phyloP scores from a whole-genome alignment of 2,888 invertebrate species.

The Ligdia adustata region DNA sequence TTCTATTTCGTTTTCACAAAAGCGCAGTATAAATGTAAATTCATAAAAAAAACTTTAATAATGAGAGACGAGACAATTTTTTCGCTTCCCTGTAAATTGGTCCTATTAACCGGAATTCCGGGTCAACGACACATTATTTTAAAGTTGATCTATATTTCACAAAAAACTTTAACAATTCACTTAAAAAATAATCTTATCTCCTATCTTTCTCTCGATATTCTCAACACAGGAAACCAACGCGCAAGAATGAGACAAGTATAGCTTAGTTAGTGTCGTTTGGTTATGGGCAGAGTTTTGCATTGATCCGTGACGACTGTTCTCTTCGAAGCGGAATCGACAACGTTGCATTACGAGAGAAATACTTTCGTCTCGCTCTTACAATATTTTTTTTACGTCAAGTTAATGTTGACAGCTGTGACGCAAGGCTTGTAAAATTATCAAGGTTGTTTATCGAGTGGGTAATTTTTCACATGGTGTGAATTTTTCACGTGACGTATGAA shows the following conservation, averaged over 20 bases:
- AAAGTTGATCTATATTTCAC: constrained; percentile 78
- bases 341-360: constrained; percentile 42
- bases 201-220: constrained; percentile 49
- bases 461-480: constrained; percentile 46
- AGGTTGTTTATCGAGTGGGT: constrained; percentile 49
- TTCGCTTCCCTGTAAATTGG: constrained; percentile 40
- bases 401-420: constrained; percentile 63
- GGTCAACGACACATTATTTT: constrained; percentile 78
- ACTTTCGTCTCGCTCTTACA: constrained; percentile 60
- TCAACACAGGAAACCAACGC: constrained; percentile 15
- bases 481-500: constrained; percentile 17
- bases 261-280: constrained; percentile 43
- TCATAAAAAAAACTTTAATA: constrained; percentile 12
- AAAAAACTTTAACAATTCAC: constrained; percentile 67
- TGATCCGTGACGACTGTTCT: constrained; percentile 74
- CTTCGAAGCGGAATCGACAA: constrained; percentile 73
- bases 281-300: constrained; percentile 75
- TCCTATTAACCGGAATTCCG: constrained; percentile 50
- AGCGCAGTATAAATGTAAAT: neutral
- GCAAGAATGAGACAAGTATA: constrained; percentile 57
- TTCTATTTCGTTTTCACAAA: neutral
- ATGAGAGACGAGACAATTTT: constrained; percentile 33
- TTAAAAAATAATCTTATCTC: constrained; percentile 50
- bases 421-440: constrained; percentile 58
- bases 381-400: constrained; percentile 53